Base-by-base conservation (phyloP, 2,797 vertebrate genomes). In the Caiman crocodilus region DNA sequence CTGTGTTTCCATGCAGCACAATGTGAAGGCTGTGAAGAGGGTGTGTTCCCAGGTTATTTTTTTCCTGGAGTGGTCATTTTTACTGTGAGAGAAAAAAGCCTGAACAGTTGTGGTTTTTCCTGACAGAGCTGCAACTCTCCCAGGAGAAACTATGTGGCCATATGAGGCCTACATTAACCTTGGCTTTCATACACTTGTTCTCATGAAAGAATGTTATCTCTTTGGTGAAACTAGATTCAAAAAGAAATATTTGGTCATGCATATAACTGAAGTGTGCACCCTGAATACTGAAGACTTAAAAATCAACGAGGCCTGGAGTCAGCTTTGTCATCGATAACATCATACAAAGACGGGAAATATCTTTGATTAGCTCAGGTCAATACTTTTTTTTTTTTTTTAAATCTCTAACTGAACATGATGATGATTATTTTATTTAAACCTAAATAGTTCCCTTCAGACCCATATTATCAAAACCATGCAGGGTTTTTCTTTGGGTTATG, bases 401-500 rank as follows among this genome's bases (percentile, higher is more conserved):
- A 74, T 88, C 75, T 94, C 64, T 76, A 81, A 60, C 75, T 86
- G 35, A 82, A 69, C 7, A 80, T 77, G 67, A 78, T 23, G 14
- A 76, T 67, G 56, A 90, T 85, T 89, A 76, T 78, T 97, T 88
- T 82, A 92, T 86, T 94, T 96, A 76, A 50, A 71, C 84, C 79
- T 95, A 89, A 94, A 79, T 85, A 84, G 90, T 87, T 76, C 87
- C 95, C 94, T 87, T 87, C 88, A 85, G 75, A 76, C 75, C 74
- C 55, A 50, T 76, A 76, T 82, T 81, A 42, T 90, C 76, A 84
- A 95, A 84, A 18, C 35, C 26, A 23, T 69, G 35, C 67, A 60
- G 58, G 75, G 67, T 2, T 55, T 82, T 82, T 91, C 85, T 92
- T 32, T 42, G 76, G 30, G 79, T 88, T 78, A 80, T 0, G 83